Conservation (phyloP, 2,888 invertebrate genomes). For the Margaritifera margaritifera region DNA sequence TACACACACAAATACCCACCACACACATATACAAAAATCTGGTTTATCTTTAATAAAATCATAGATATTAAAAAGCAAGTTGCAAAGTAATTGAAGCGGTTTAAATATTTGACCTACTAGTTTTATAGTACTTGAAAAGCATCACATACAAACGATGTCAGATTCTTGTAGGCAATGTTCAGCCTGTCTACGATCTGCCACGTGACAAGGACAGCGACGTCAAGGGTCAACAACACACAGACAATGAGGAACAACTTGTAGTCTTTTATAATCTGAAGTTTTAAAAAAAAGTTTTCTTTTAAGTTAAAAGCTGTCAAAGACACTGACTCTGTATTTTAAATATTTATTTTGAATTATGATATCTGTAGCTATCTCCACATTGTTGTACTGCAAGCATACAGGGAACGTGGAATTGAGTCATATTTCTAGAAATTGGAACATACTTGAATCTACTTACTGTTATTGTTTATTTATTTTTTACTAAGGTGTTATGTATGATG, state of each 20-base stretch:
- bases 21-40: background rate
- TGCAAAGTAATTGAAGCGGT: background rate
- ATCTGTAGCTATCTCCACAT: no score
- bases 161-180: constrained; percentile 86
- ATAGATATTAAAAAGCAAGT: background rate
- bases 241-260: constrained; percentile 98
- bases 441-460: no score
- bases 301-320: background rate
- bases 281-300: background rate
- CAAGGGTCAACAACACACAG: constrained; percentile 89
- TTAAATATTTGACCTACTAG: background rate
- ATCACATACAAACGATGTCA: constrained; percentile 87
- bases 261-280: constrained; percentile 91
- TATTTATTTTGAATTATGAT: no score
- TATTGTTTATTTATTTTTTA: no score
- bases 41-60: background rate
- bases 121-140: constrained; percentile 2
- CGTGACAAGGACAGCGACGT: constrained; percentile 94
- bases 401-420: no score
- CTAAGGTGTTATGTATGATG: no score
- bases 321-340: no score
- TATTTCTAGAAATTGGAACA: no score
- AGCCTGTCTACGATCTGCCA: constrained; percentile 96
- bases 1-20: background rate
- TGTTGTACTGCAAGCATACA: no score